Evolutionary conservation across 2,113 vertebrate species (phyloP).

Genomic region (Rutilus rutilus): DNA sequence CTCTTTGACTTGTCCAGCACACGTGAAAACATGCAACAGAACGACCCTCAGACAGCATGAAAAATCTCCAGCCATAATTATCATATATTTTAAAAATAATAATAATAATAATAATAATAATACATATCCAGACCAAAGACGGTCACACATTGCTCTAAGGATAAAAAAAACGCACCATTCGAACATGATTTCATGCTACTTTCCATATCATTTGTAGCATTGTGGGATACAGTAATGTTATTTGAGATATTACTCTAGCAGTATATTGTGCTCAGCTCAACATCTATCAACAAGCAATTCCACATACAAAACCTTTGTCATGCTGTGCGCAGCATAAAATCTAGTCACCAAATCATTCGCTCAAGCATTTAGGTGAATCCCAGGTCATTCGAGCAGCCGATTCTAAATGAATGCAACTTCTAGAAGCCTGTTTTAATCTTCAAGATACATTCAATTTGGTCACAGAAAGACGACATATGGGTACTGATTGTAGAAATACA

Average conservation of each 20-base stretch:
- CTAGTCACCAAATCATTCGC: background rate
- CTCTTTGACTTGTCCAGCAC: background rate
- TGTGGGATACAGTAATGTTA: constrained; percentile 3
- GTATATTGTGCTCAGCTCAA: constrained; percentile 8
- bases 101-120: background rate
- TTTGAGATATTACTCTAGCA: background rate
- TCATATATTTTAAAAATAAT: constrained; percentile 23
- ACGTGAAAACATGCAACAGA: constrained; percentile 43
- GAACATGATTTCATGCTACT: constrained; percentile 19
- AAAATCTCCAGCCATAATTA: constrained; percentile 20
- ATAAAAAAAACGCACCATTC: constrained; percentile 6
- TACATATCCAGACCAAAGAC: background rate
- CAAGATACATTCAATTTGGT: constrained; percentile 39
- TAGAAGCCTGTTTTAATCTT: background rate
- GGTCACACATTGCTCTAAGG: background rate
- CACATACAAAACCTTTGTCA: background rate
- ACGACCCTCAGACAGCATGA: background rate
- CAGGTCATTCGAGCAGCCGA: constrained; percentile 1
- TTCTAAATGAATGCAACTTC: background rate
- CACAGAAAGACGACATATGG: background rate
- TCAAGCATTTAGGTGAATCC: background rate
- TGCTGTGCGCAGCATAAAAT: background rate
- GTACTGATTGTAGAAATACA: background rate
- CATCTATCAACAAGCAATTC: constrained; percentile 1
- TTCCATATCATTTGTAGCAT: background rate